Base-by-base conservation (phyloP, 92 coral and sea anemone genomes). In the Montipora capitata region DNA sequence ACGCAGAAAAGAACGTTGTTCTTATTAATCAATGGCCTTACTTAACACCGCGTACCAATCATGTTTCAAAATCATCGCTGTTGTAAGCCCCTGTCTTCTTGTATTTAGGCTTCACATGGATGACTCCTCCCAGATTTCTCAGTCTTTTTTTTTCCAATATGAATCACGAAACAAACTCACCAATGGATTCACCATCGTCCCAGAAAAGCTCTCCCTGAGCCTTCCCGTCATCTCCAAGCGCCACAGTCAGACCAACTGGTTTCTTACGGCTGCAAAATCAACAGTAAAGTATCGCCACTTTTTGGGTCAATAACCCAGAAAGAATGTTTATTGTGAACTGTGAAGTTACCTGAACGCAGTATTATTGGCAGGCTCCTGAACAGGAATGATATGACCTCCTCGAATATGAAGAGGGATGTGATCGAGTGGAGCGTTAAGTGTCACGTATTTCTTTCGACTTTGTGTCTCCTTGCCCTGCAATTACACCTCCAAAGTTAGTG, bases 101-200 rank as follows among this genome's bases (percentile, higher is more conserved):
- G 35, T 27, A 27, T 27, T 27, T 27, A 27, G 35, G 1, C 35
- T 27, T 27, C 35, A 27, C 35, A 27, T 27, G 35, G 35, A 27
- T 27, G 35, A 27, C 35, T 48, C 52, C 52, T 48, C 10, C 52
- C 6, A 5, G 7, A 48, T 48, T 48, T 48, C 6, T 48, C 6
- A 48, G 35, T 27, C 35, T 27, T 27, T 27, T 18, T 27, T 27
- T 27, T 27, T 1, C 35, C 35, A 27, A 27, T 27, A 27, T 27
- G 35, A 27, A 27, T 27, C 35, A 27, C 35, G 35, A 27, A 27
- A 10, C 10, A 48, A 10, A 48, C 91, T 79, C 63, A 97, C 99
- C 99, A 63, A 94, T 88, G 45, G 97, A 87, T 77, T 97, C 99
- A 10, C 99, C 99, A 42, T 97, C 99, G 73, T 97, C 99, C 98